A percentile compares a stretch with the other conserved stretches of the same genome.
Evolutionary conservation across 2,888 invertebrate genomes (phyloP).

Genomic region (Arge pagana): DNA sequence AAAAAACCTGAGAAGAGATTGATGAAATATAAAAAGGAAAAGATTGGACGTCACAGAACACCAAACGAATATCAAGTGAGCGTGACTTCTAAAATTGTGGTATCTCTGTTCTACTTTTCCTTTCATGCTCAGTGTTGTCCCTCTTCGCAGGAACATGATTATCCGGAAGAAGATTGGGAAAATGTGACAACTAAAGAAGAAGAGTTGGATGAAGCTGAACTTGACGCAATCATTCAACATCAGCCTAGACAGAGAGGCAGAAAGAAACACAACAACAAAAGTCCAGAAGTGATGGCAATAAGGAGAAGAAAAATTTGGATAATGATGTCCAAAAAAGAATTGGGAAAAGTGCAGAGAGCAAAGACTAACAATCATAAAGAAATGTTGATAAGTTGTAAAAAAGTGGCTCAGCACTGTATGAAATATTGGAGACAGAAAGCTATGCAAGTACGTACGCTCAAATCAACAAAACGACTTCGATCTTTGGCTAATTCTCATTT

Average conservation of each 20-base stretch:
- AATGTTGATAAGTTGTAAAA: constrained; percentile 80
- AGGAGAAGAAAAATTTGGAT: constrained; percentile 87
- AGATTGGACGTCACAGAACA: constrained; percentile 49
- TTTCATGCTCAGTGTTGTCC: no score
- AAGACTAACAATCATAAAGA: constrained; percentile 87
- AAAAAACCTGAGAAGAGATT: constrained; percentile 58
- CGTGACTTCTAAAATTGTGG: constrained; percentile 3
- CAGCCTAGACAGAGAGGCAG: constrained; percentile 47
- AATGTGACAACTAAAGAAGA: constrained; percentile 53
- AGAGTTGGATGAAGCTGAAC: constrained; percentile 56
- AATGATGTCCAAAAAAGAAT: constrained; percentile 88
- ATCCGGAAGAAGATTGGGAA: constrained; percentile 50
- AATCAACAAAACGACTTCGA: constrained; percentile 7
- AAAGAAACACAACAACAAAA: constrained; percentile 62
- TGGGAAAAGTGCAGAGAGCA: constrained; percentile 88
- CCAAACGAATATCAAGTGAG: constrained; percentile 45
- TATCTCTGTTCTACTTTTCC: no score
- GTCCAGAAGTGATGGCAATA: constrained; percentile 80
- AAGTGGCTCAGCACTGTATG: constrained; percentile 81
- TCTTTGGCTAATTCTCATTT: not conserved
- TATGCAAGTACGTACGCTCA: constrained; percentile 62
- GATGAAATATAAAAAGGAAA: constrained; percentile 56
- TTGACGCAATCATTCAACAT: constrained; percentile 48
- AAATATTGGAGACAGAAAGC: constrained; percentile 78
- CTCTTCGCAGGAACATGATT: constrained; percentile 43